Evolutionary conservation across 1,140 invertebrate genomes (phyloP).

Genomic region (Aphelenchoides fujianensis): DNA sequence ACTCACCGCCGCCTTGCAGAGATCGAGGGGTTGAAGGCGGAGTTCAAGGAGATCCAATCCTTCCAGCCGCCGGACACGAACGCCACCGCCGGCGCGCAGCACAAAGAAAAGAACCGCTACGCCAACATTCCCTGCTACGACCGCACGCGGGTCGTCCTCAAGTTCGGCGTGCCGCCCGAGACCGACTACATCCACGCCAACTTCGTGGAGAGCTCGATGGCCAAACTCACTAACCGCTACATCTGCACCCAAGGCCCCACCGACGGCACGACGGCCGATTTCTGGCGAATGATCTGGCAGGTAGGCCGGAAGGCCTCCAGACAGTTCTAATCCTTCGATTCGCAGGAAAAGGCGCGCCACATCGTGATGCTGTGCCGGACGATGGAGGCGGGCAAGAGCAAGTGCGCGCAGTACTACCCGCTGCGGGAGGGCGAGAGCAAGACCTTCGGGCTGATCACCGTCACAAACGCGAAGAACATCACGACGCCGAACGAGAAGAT

Average conservation of each 20-base stretch:
- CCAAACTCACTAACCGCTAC: constrained; percentile 26
- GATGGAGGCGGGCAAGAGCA: constrained; percentile 16
- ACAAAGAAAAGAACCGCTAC: constrained; percentile 35
- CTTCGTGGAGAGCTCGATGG: constrained; percentile 19
- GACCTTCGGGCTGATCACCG: constrained; percentile 18
- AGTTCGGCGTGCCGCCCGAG: constrained; percentile 36
- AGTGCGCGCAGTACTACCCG: constrained; percentile 30
- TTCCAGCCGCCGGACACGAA: no score
- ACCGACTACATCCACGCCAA: constrained; percentile 45
- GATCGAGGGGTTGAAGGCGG: no score
- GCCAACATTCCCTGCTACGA: constrained; percentile 30
- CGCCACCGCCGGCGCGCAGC: no score
- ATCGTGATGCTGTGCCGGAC: constrained; percentile 26
- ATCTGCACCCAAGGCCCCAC: constrained; percentile 79
- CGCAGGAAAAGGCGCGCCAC: constrained; percentile 17
- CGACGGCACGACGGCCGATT: constrained; percentile 89
- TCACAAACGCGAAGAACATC: constrained; percentile 12
- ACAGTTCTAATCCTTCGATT: neutral
- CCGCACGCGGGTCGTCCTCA: constrained; percentile 30
- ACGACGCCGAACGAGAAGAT: neutral
- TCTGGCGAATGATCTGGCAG: constrained; percentile 93
- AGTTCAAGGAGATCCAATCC: no score
- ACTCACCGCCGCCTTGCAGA: no score
- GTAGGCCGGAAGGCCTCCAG: constrained; percentile 59
- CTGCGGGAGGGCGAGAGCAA: constrained; percentile 13